These are phyloP conservation scores for Eudyptes chrysolophus DNA, from an alignment of 2,113 vertebrate species.

Conservation along the genomic window DNA sequence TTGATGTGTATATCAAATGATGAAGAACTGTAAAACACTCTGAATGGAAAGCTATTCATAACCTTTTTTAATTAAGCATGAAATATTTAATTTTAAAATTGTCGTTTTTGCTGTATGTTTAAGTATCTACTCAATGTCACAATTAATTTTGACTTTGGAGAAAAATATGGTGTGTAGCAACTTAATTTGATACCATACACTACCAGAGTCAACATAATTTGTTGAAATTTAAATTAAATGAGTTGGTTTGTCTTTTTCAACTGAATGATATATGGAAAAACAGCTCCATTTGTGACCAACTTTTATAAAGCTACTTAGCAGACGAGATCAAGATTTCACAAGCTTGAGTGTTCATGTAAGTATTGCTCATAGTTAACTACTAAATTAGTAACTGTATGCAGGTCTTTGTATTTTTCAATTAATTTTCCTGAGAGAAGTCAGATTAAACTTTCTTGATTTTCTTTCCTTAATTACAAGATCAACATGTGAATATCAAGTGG, in stretches of 20 bases:
- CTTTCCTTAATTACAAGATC: not conserved
- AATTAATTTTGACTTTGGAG: conserved; percentile 51
- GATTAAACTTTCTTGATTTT: not conserved
- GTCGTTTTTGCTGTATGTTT: conserved; percentile 59
- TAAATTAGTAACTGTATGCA: not conserved
- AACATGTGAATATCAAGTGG: not conserved
- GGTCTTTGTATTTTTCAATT: not conserved
- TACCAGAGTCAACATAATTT: not conserved
- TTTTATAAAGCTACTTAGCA: not conserved
- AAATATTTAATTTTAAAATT: conserved; percentile 70
- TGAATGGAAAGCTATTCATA: conserved; percentile 58
- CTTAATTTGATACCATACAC: not conserved
- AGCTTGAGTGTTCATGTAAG: not conserved
- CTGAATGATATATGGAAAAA: not conserved
- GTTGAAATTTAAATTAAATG: not conserved
- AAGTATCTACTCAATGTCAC: conserved; percentile 63
- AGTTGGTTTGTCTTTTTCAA: not conserved
- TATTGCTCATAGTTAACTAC: not conserved
- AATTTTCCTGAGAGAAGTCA: not conserved
- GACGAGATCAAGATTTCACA: not conserved
- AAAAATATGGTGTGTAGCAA: conserved; percentile 32
- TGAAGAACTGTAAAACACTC: conserved; percentile 42
- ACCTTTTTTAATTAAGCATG: conserved; percentile 66
- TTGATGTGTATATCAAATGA: conserved; percentile 67
- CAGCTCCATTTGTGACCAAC: not conserved